These are phyloP conservation scores for Nannospalax galili DNA, from an alignment of 2,113 vertebrate genomes.

Conservation along the genomic window DNA sequence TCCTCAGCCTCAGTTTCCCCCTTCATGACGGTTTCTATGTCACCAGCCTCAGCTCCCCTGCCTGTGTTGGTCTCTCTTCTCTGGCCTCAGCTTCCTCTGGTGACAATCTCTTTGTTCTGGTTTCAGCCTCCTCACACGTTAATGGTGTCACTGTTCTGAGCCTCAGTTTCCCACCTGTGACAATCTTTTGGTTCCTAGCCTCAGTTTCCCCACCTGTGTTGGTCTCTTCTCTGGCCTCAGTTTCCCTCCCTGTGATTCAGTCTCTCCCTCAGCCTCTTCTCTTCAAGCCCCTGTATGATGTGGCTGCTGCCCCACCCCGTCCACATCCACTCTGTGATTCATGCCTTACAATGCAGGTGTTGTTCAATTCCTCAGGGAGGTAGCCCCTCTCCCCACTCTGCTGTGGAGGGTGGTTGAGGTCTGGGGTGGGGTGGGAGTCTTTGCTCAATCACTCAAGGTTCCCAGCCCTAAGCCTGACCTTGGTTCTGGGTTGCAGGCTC, in stretches of 20 bases:
- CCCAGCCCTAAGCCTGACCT: neutral
- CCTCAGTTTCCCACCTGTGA: neutral
- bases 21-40: neutral
- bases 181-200: neutral
- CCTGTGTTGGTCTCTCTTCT: neutral
- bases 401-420: neutral
- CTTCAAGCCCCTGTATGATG: too few relatives aligned
- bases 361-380: too few relatives aligned
- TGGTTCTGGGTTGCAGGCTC: conserved; percentile 82
- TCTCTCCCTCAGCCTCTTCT: neutral
- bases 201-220: too few relatives aligned
- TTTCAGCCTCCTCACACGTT: neutral
- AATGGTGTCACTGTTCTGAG: too few relatives aligned
- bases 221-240: too few relatives aligned
- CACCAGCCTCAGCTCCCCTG: neutral
- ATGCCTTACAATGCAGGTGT: neutral
- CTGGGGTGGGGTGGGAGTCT: neutral
- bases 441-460: too few relatives aligned
- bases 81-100: neutral
- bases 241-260: too few relatives aligned
- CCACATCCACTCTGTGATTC: neutral
- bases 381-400: neutral
- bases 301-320: too few relatives aligned
- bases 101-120: neutral
- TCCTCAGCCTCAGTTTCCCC: neutral